Evolutionary conservation across 37 sponge, comb jelly and placozoan species (phyloP).

Genomic region (Bolinopsis microptera): DNA sequence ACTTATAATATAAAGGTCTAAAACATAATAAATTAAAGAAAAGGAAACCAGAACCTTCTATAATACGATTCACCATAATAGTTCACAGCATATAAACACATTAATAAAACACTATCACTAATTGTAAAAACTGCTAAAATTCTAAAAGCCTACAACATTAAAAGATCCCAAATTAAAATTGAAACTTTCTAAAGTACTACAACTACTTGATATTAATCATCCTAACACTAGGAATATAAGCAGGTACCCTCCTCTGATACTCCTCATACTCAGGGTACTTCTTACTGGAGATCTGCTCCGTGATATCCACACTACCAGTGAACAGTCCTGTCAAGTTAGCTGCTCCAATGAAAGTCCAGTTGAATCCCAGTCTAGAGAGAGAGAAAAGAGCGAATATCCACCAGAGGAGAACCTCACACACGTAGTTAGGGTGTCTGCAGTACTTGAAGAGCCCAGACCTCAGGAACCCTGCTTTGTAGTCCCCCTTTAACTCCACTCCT

Average conservation of each 20-base stretch:
- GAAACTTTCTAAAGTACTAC: too few relatives aligned
- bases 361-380: background rate
- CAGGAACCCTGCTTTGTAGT: background rate
- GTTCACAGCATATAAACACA: too few relatives aligned
- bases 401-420: constrained; percentile 40
- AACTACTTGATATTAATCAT: constrained; percentile 37
- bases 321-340: constrained; percentile 14
- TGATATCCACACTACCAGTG: constrained; percentile 24
- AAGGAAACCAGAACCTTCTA: too few relatives aligned
- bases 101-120: too few relatives aligned
- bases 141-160: too few relatives aligned
- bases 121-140: too few relatives aligned
- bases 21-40: too few relatives aligned
- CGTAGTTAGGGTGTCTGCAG: constrained; percentile 56
- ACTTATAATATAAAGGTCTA: too few relatives aligned
- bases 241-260: constrained; percentile 5
- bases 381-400: constrained; percentile 33
- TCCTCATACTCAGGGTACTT: constrained; percentile 29
- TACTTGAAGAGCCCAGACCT: background rate
- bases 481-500: background rate
- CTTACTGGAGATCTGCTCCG: constrained; percentile 31
- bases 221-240: constrained; percentile 61
- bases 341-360: constrained; percentile 4
- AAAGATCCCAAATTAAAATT: too few relatives aligned
- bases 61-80: too few relatives aligned